Evolutionary conservation across 1,140 invertebrate genomes (phyloP).

Genomic region (Drosophila ercepeae): DNA sequence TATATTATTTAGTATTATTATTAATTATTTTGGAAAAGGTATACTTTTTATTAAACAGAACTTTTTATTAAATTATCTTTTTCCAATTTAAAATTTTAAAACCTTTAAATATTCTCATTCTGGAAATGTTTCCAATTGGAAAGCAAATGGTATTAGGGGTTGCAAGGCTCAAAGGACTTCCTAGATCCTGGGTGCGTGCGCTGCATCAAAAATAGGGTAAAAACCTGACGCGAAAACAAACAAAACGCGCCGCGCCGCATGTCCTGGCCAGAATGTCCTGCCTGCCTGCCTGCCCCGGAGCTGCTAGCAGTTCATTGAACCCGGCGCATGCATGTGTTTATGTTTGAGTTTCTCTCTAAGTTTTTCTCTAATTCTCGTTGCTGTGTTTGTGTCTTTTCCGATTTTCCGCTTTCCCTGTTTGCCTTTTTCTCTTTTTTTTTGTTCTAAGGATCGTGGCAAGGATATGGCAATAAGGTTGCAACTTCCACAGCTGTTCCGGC

Average conservation of each 20-base stretch:
- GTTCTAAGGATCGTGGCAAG: slow-evolving; percentile 26
- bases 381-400: slow-evolving; percentile 9
- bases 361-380: slow-evolving; percentile 23
- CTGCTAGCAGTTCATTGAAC: slow-evolving; percentile 63
- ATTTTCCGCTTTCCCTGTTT: slow-evolving; percentile 17
- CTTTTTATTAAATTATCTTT: too few relatives aligned
- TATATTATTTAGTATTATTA: too few relatives aligned
- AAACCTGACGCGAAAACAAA: slow-evolving; percentile 80
- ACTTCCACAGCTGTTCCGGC: slow-evolving; percentile 40
- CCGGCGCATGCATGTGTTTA: slow-evolving; percentile 8
- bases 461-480: slow-evolving; percentile 1
- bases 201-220: slow-evolving; percentile 74
- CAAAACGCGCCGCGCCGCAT: slow-evolving; percentile 55
- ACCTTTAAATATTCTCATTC: too few relatives aligned
- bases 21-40: too few relatives aligned
- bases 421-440: slow-evolving; percentile 8
- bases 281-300: too few relatives aligned
- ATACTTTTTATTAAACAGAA: too few relatives aligned
- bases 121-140: slow-evolving; percentile 53
- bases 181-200: slow-evolving; percentile 46
- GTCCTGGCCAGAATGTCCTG: slow-evolving; percentile 49
- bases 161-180: slow-evolving; percentile 40
- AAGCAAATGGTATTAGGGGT: slow-evolving; percentile 38
- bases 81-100: neutral
- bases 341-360: slow-evolving; percentile 29